Evolutionary conservation across 2,888 invertebrate genomes (phyloP), one percentile per base, ranked within the genome.

Genomic region (Mythimna albipuncta): DNA sequence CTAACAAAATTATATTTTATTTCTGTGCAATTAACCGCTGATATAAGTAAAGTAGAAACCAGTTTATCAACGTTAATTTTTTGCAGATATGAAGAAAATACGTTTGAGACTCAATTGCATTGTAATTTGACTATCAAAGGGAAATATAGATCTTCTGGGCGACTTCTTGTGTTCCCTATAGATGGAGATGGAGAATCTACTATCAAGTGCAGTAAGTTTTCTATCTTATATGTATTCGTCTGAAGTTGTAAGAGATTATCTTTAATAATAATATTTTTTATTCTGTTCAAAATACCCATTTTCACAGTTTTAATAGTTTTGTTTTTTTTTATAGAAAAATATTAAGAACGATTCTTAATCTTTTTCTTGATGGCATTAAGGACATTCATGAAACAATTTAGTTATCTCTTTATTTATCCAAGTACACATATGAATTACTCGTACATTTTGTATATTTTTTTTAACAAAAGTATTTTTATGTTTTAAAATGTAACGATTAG

Each of bases 71-170:
- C 32, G 19, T 19, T 44, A 65, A 55, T 38, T 68, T 57, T 63
- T 78, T 73, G n/a, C 88, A 94, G 94, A 62, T 79, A 89, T 19
- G 68, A 75, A 52, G 87, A 81, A 16, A 85, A 92, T 54, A 86
- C 76, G 16, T 78, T 92, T 32, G 91, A 93, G 68, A 70, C 89
- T 0, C 89, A 90, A 66, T 78, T 92, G n/a, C 91, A 89, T 69
- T 94, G 94, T 77, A 93, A 92, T 78, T 77, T 94, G 61, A 89
- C 89, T 1, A 89, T 93, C 38, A 90, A 88, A 77, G 94, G 94
- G 10, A 92, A 90, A 77, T 94, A 94, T 77, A 89, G 84, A 50
- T 92, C 94, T 1, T 83, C 82, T 2, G 94, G 94, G 6, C 84
- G 82, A 47, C 83, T 94, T 52, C 86, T 94, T 0, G 80, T 92